A percentile compares a stretch with the other conserved stretches of the same genome.
These are phyloP conservation scores for Hipparchia semele DNA, from an alignment of 2,888 invertebrate species.

Conservation along the genomic window DNA sequence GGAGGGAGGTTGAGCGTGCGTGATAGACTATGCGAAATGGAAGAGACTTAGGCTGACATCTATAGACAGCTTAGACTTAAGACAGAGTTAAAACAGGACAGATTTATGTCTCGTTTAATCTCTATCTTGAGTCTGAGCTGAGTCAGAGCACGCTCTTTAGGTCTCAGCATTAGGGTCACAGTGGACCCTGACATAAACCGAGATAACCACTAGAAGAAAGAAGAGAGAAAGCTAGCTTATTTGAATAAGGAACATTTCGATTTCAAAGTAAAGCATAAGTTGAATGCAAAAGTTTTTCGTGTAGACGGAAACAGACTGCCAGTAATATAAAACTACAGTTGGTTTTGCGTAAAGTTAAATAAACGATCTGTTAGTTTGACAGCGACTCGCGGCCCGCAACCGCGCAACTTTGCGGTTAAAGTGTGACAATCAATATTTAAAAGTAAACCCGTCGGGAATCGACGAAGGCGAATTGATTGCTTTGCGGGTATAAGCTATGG, in stretches of 20 bases:
- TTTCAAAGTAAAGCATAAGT: conserved; percentile 6
- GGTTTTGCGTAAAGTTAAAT: conserved; percentile 39
- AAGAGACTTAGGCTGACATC: too few relatives aligned
- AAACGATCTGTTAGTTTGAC: conserved; percentile 43
- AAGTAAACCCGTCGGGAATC: conserved; percentile 19
- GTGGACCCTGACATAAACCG: too few relatives aligned
- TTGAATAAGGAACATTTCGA: not conserved
- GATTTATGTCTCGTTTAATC: too few relatives aligned
- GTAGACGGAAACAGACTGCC: conserved; percentile 8
- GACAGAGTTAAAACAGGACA: too few relatives aligned
- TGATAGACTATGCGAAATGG: too few relatives aligned
- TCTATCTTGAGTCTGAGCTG: too few relatives aligned
- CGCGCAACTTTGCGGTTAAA: conserved; percentile 19
- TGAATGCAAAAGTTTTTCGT: conserved; percentile 15
- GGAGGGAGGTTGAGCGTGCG: too few relatives aligned
- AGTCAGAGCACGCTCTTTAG: too few relatives aligned
- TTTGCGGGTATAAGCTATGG: not conserved
- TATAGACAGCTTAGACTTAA: too few relatives aligned
- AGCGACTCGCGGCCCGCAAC: conserved; percentile 35
- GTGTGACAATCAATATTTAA: conserved; percentile 31
- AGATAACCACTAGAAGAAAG: too few relatives aligned
- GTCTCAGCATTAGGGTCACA: too few relatives aligned
- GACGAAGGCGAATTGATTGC: conserved; percentile 20
- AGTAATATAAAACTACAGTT: conserved; percentile 25
- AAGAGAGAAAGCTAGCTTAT: too few relatives aligned